phyloP scores from a whole-genome alignment of 2,888 invertebrate genomes.

The Gymnoscelis rufifasciata region DNA sequence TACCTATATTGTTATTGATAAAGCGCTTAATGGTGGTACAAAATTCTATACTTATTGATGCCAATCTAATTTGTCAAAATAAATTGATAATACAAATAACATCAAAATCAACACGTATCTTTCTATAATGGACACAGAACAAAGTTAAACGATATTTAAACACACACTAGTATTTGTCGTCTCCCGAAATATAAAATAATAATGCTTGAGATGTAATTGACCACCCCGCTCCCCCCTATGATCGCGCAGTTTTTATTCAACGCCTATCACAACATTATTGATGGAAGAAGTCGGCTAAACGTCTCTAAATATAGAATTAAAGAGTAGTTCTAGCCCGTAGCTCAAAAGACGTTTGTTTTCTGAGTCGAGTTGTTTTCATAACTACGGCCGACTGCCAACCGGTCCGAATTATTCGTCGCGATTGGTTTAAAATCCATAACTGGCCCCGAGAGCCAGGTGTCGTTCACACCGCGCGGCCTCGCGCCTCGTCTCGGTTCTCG shows the following conservation, averaged over 20 bases:
- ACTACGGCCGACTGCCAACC: slow-evolving; percentile 42
- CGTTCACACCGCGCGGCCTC: slow-evolving; percentile 80
- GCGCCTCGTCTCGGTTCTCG: slow-evolving; percentile 77
- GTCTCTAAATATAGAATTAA: slow-evolving; percentile 21
- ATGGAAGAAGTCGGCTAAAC: slow-evolving; percentile 15
- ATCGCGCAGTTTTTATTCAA: slow-evolving; percentile 25
- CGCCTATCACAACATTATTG: slow-evolving; percentile 19
- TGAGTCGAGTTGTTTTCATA: slow-evolving; percentile 29
- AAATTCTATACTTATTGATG: too few species aligned
- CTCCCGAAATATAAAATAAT: slow-evolving; percentile 13
- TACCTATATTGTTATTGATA: neutral
- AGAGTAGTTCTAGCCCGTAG: slow-evolving; percentile 52
- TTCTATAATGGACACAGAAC: too few species aligned
- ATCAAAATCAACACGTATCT: too few species aligned
- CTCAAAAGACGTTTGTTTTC: slow-evolving; percentile 73
- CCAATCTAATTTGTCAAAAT: too few species aligned
- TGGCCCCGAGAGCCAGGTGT: slow-evolving; percentile 79
- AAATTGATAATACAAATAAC: too few species aligned
- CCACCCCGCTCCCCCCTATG: slow-evolving; percentile 23
- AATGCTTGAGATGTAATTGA: slow-evolving; percentile 18
- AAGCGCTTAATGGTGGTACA: too few species aligned
- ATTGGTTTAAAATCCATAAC: slow-evolving; percentile 79
- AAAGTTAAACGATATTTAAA: neutral
- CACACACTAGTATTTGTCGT: neutral
- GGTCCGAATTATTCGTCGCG: slow-evolving; percentile 77